Evolutionary conservation across 2,888 invertebrate genomes (phyloP), one percentile per base, ranked within the genome.

Genomic region (Luperina testacea): DNA sequence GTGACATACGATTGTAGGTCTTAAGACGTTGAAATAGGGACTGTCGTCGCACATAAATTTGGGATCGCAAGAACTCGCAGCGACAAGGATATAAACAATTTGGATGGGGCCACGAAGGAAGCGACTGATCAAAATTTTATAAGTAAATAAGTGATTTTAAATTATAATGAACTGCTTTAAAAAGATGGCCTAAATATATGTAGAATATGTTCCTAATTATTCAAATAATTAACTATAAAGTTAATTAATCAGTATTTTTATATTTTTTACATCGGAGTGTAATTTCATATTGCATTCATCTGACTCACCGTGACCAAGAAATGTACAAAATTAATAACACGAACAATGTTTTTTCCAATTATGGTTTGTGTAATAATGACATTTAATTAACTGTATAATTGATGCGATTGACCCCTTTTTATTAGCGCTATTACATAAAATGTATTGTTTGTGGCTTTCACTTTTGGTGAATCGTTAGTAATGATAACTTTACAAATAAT

Each of bases 21-120:
- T 85, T 91, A 88, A 70, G 71, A 68, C 84, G 32, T 85, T 59
- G 88, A 76, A 79, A 83, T 91, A 91, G 87, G 84, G 80, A 86
- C 80, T 75, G 80, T 77, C 81, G 78, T 63, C 65, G 78, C 70
- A 73, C 71, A 85, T 90, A 84, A 73, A 85, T 89, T 90, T 87
- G 87, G 82, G 77, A 84, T 85, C 79, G 85, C 88, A 88, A 88
- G 89, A 89, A 88, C 88, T 88, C 82, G 81, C 82, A 77, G 85
- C 87, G 78, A 84, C 78, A 84, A 86, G 83, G 85, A 87, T 88
- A 87, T 90, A 91, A 91, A 92, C 90, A 90, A 87, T 90, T 87
- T 75, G 81, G 71, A 75, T 87, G 83, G 78, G 84, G 91, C 90
- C 81, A 76, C 67, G n/a, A 89, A 87, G 75, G 17, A 1, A 61